Base-by-base conservation (phyloP, 2,797 vertebrate genomes). In the Tenualosa thibaudeaui region DNA sequence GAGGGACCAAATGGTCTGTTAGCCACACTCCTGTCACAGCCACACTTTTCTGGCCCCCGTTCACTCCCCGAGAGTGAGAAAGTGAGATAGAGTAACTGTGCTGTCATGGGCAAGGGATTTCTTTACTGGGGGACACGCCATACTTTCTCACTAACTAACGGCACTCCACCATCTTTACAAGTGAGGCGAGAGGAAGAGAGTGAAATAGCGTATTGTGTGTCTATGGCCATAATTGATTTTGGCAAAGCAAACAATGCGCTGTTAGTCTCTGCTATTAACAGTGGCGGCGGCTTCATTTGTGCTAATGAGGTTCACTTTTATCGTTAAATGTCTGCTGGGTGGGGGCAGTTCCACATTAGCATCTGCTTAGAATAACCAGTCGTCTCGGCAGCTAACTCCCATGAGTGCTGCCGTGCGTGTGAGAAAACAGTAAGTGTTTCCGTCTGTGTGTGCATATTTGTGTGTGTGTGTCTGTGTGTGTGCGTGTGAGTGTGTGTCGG, bases 1-100 rank as follows among this genome's bases (percentile, higher is more conserved):
- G 86, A 90, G 91, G 85, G 89, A 91, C 90, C 91, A 90, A 91
- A 90, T 83, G 87, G 84, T 86, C 87, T 90, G 90, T 90, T 90
- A 89, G 89, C 89, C 84, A 86, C 87, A 85, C 86, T 82, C 82
- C 87, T 37, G 85, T 83, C 86, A 89, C 86, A 85, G 87, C 86
- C 65, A 88, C 86, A 22, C 54, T 56, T 92, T 85, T 90, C 89
- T 87, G 84, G 84, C 87, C 87, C 83, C 85, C 54, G 75, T 85
- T n/a, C n/a, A n/a, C n/a, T n/a, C n/a, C n/a, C n/a, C n/a, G n/a
- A n/a, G n/a, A n/a, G n/a, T n/a, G n/a, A n/a, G n/a, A n/a, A n/a
- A n/a, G n/a, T n/a, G 24, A 62, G 9, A n/a, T 24, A 62, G 22
- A 62, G 50, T 51, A 51, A 51, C 50, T 51, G 7, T 51, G 50